These are phyloP conservation scores for Strigamia transsilvanica DNA, from an alignment of 2,888 invertebrate species.

Conservation along the genomic window DNA sequence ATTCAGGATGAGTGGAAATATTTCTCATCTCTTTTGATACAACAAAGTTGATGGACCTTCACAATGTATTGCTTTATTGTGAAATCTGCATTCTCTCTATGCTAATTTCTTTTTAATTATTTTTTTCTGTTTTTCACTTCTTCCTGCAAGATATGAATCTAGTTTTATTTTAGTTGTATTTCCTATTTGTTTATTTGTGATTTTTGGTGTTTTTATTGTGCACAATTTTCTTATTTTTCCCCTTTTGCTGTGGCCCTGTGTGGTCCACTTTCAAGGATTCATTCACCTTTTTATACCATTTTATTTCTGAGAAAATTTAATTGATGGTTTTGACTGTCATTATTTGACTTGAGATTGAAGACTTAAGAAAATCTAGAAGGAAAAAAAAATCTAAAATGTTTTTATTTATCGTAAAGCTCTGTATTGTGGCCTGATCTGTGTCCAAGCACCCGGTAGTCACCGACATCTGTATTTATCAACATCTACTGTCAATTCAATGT, in stretches of 20 bases:
- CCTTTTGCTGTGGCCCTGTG: neutral
- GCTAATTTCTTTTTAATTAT: neutral
- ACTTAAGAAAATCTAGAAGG: no score
- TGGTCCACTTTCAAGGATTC: constrained; percentile 26
- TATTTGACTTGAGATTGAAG: no score
- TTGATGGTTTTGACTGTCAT: no score
- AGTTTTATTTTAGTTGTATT: no score
- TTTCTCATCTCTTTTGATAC: neutral
- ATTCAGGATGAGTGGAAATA: neutral
- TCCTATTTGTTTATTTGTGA: neutral
- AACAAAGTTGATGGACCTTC: neutral
- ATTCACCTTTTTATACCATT: neutral
- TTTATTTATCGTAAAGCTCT: no score
- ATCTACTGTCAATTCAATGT: no score
- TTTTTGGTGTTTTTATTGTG: neutral
- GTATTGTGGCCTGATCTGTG: no score
- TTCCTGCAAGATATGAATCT: no score
- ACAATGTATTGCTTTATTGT: neutral
- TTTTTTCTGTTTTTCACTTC: neutral
- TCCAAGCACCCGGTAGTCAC: no score
- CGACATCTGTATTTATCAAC: no score
- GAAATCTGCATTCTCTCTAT: neutral
- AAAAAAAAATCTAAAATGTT: no score
- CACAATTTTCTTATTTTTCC: neutral
- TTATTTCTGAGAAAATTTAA: no score